These are phyloP conservation scores for Rhingia rostrata DNA, from an alignment of 2,888 invertebrate genomes.

Conservation along the genomic window DNA sequence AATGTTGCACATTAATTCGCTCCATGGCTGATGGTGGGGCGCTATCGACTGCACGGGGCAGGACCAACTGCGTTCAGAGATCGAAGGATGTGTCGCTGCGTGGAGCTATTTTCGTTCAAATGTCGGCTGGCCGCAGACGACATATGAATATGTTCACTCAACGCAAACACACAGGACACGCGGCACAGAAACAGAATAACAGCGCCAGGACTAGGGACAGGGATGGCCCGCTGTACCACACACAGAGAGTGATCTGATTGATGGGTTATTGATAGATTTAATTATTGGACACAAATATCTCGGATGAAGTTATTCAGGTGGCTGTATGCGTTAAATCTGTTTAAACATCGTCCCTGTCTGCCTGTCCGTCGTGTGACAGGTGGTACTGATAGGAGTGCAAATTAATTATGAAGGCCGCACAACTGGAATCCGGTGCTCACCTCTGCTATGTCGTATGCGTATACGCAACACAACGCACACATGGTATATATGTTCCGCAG, in stretches of 20 bases:
- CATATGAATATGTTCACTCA: constrained; percentile 70
- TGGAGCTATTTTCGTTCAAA: constrained; percentile 53
- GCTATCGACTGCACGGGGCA: too few species aligned
- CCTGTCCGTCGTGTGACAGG: background rate
- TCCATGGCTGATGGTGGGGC: constrained; percentile 2
- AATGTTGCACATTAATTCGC: constrained; percentile 73
- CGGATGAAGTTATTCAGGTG: constrained; percentile 73
- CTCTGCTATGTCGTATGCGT: constrained; percentile 13
- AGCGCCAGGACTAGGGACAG: constrained; percentile 15
- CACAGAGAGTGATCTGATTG: constrained; percentile 67
- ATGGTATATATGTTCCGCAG: constrained; percentile 2
- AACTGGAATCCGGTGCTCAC: constrained; percentile 42
- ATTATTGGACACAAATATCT: constrained; percentile 75
- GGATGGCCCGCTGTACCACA: constrained; percentile 35
- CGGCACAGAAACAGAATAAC: constrained; percentile 16
- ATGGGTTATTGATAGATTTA: constrained; percentile 75
- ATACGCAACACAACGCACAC: background rate
- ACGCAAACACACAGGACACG: constrained; percentile 46
- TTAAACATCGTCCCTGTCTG: constrained; percentile 48
- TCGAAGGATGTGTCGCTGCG: constrained; percentile 56
- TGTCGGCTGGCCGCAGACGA: constrained; percentile 72
- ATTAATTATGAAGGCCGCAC: constrained; percentile 69
- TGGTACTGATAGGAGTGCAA: constrained; percentile 53
- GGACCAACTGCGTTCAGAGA: constrained; percentile 29
- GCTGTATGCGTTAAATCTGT: constrained; percentile 72